Evolutionary conservation across 37 sponge, comb jelly and placozoan genomes (phyloP).

Genomic region (Bolinopsis microptera): DNA sequence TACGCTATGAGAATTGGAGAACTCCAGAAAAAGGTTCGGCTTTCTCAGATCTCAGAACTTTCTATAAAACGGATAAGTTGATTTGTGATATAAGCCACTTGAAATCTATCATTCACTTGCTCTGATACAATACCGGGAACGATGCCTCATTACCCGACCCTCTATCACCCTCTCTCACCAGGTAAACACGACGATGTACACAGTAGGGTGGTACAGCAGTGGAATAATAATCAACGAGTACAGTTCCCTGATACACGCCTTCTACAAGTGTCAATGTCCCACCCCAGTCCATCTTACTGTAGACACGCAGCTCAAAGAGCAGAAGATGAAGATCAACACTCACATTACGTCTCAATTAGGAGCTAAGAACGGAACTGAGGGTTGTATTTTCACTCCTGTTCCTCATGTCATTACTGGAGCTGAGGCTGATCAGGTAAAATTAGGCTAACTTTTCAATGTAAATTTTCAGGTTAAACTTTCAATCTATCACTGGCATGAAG

Average conservation of each 20-base stretch:
- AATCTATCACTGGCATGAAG: too few relatives aligned
- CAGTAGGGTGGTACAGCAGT: slow-evolving; percentile 63
- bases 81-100: too few relatives aligned
- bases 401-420: slow-evolving; percentile 3
- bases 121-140: too few relatives aligned
- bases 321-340: slow-evolving; percentile 62
- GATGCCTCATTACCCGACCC: too few relatives aligned
- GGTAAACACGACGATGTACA: slow-evolving; percentile 56
- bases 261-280: slow-evolving; percentile 44
- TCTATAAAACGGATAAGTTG: too few relatives aligned
- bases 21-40: slow-evolving; percentile 56
- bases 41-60: too few relatives aligned
- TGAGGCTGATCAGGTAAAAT: slow-evolving; percentile 15
- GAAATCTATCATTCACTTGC: too few relatives aligned
- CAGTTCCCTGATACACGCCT: slow-evolving; percentile 42
- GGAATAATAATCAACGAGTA: slow-evolving; percentile 47
- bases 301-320: slow-evolving; percentile 34
- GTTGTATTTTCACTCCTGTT: slow-evolving; percentile 47
- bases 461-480: too few relatives aligned
- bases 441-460: too few relatives aligned
- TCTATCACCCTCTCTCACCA: too few relatives aligned
- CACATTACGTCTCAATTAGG: slow-evolving; percentile 20
- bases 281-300: slow-evolving; percentile 51
- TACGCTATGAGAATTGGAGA: slow-evolving; percentile 64
- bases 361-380: slow-evolving; percentile 63